Conservation (phyloP, 2,888 invertebrate genomes). For the Cerceris rybyensis region DNA sequence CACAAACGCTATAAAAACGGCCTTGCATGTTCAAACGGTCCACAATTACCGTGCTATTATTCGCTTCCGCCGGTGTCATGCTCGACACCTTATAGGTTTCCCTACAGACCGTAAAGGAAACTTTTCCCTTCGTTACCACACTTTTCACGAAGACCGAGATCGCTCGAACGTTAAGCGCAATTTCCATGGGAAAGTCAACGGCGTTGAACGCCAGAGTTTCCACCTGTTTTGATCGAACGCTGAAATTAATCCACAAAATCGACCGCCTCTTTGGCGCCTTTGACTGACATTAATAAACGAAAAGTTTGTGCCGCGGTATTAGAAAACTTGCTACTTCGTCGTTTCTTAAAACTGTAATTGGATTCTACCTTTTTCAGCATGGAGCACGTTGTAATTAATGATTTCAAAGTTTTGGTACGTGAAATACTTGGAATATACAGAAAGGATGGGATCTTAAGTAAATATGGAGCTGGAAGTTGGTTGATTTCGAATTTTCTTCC, state of each 20-base stretch:
- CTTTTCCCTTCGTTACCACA: conserved; percentile 16
- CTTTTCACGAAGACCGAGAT: conserved; percentile 15
- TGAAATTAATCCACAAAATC: not conserved
- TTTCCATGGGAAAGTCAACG: not conserved
- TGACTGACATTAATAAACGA: not conserved
- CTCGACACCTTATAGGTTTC: conserved; percentile 44
- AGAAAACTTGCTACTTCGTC: no score
- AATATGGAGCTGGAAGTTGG: no score
- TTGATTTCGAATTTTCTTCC: no score
- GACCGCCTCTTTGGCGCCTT: not conserved
- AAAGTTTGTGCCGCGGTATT: no score
- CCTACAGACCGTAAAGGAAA: conserved; percentile 27
- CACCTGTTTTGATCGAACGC: not conserved
- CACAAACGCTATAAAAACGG: conserved; percentile 15
- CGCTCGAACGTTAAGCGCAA: not conserved
- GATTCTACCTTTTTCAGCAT: no score
- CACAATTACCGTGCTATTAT: conserved; percentile 46
- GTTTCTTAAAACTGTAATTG: no score
- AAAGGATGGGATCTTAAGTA: no score
- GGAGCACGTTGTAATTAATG: no score
- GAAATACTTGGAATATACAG: no score
- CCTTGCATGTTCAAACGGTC: conserved; percentile 52
- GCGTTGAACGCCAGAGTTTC: not conserved
- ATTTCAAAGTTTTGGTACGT: no score
- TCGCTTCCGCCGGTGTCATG: conserved; percentile 35